Conservation (phyloP, 2,888 invertebrate species). For the Pogonocherus hispidulus region DNA sequence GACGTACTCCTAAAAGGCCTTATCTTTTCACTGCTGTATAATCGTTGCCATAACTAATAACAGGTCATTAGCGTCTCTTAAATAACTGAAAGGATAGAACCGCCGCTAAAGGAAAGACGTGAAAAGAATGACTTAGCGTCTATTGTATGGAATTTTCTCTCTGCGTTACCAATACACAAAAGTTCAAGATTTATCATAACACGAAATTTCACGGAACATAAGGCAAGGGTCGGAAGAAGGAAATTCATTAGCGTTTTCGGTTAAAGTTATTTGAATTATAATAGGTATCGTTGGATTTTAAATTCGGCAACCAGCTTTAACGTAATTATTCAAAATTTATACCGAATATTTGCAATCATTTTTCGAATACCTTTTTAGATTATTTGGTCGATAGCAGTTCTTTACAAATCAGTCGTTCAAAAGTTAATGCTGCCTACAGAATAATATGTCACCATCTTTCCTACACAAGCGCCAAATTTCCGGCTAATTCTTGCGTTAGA, state of each 20-base stretch:
- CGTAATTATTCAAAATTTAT: neutral
- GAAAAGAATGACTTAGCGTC: slow-evolving; percentile 29
- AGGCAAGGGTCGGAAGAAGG: neutral
- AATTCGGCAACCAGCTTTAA: neutral
- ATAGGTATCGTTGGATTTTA: neutral
- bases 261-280: neutral
- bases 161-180: neutral
- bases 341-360: too few relatives aligned
- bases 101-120: slow-evolving; percentile 14
- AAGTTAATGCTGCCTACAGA: too few relatives aligned
- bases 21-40: slow-evolving; percentile 26
- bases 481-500: too few relatives aligned
- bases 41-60: slow-evolving; percentile 25
- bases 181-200: slow-evolving; percentile 17
- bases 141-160: slow-evolving; percentile 20
- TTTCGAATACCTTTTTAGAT: too few relatives aligned
- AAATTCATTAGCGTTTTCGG: neutral
- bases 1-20: slow-evolving; percentile 12
- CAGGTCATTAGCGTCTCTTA: slow-evolving; percentile 29
- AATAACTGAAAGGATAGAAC: slow-evolving; percentile 22
- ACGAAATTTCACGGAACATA: neutral
- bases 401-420: too few relatives aligned
- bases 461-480: too few relatives aligned
- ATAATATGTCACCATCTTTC: too few relatives aligned
- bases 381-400: too few relatives aligned